phyloP scores from a whole-genome alignment of 2,797 vertebrate species.

The Simalia tracyae region DNA sequence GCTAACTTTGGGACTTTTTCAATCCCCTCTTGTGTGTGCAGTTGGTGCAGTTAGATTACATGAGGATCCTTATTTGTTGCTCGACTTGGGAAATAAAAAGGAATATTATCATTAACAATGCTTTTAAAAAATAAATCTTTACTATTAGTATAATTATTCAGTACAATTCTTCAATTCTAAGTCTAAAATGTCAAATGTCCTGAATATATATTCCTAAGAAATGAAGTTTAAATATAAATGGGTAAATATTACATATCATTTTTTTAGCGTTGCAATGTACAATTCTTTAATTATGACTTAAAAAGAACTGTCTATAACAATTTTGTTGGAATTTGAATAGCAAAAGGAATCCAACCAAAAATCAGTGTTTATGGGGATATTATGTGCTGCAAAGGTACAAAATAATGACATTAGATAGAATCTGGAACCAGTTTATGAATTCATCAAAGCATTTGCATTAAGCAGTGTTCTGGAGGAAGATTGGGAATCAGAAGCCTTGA shows the following conservation, averaged over 20 bases:
- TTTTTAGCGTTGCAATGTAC: background rate
- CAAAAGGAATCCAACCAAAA: background rate
- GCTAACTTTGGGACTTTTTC: no score
- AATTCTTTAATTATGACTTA: background rate
- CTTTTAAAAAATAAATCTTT: no score
- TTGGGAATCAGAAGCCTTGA: background rate
- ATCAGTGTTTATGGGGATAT: background rate
- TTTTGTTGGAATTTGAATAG: background rate
- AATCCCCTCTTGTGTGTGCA: no score
- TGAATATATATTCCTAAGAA: background rate
- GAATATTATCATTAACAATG: background rate
- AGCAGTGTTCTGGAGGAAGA: background rate
- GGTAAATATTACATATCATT: background rate
- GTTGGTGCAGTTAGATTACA: background rate
- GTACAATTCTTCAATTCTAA: background rate
- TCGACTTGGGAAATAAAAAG: background rate
- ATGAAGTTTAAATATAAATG: background rate
- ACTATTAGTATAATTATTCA: no score
- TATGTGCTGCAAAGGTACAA: background rate
- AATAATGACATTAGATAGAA: background rate
- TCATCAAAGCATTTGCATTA: background rate
- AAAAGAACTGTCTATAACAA: background rate
- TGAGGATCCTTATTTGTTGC: background rate
- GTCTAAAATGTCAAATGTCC: background rate
- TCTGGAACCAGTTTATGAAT: background rate